phyloP scores from a whole-genome alignment of 2,888 invertebrate genomes.

The Cerastis leucographa region DNA sequence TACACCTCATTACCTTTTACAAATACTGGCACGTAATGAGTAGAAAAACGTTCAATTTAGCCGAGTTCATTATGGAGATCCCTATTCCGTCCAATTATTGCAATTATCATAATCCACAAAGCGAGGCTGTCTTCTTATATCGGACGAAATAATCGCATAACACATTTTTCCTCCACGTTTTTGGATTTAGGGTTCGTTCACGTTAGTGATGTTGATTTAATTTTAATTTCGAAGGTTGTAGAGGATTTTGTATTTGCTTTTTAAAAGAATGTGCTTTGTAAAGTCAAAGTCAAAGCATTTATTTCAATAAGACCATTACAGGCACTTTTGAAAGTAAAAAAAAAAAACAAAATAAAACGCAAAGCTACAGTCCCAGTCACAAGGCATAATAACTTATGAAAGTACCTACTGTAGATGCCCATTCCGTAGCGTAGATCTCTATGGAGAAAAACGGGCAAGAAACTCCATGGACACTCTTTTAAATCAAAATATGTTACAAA shows the following conservation, averaged over 20 bases:
- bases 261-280: neutral
- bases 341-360: no score
- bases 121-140: conserved; percentile 44
- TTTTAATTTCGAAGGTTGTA: neutral
- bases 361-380: no score
- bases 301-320: no score
- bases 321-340: no score
- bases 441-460: no score
- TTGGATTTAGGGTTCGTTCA: conserved; percentile 15
- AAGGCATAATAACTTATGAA: no score
- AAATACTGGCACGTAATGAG: conserved; percentile 15
- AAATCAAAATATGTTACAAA: no score
- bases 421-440: no score
- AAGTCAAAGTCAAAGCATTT: no score
- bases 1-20: conserved; percentile 39
- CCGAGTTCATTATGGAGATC: conserved; percentile 32
- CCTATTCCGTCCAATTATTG: conserved; percentile 41
- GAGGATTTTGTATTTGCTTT: neutral
- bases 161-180: conserved; percentile 51
- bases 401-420: no score
- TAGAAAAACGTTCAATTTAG: conserved; percentile 30
- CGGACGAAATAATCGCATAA: conserved; percentile 46
- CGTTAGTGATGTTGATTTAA: neutral
- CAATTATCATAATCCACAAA: conserved; percentile 53
- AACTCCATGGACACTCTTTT: no score